Evolutionary conservation across 2,797 vertebrate genomes (phyloP), one percentile per base, ranked within the genome.

Genomic region (Sphenodon punctatus): DNA sequence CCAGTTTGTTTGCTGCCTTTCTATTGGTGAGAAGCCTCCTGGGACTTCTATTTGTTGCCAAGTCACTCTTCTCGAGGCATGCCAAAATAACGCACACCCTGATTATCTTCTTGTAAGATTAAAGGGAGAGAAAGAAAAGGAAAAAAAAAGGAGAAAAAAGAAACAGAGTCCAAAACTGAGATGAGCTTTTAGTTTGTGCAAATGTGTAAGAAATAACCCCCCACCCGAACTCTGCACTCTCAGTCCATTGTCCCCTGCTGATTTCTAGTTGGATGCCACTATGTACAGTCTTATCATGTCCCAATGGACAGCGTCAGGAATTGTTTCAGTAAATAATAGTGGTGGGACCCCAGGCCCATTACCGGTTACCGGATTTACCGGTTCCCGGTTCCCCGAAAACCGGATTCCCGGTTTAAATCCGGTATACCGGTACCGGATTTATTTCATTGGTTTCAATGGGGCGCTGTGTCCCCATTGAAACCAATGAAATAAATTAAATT

Each of bases 1-100:
- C 32, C 41, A 4, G 5, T 80, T 88, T 68, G 63, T 81, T 83
- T 80, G 32, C 80, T 70, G 41, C 16, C 77, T 73, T 80, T 60
- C 34, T 56, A 56, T 53, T 4, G 1, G 1, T 20, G 58, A 65
- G 63, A 73, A 53, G 27, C 75, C 74, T 69, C n/a, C 58, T 73
- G 63, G 38, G 60, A 49, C 42, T 72, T n/a, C n/a, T 42, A 14
- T 16, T 25, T 5, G 25, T 39, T 34, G 43, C 17, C 67, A 51
- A 4, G 49, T 51, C 76, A 32, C 60, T 74, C 80, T 80, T 81
- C 88, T 32, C 30, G 32, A 58, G 46, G 49, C n/a, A n/a, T n/a
- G n/a, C n/a, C n/a, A n/a, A 27, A 43, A 34, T 59, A 73, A 67
- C 85, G 63, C 43, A 65, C 36, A 49, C 76, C 32, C 17, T 4